Base-by-base conservation (phyloP, 1,140 invertebrate genomes). In the Anastatus disparis region DNA sequence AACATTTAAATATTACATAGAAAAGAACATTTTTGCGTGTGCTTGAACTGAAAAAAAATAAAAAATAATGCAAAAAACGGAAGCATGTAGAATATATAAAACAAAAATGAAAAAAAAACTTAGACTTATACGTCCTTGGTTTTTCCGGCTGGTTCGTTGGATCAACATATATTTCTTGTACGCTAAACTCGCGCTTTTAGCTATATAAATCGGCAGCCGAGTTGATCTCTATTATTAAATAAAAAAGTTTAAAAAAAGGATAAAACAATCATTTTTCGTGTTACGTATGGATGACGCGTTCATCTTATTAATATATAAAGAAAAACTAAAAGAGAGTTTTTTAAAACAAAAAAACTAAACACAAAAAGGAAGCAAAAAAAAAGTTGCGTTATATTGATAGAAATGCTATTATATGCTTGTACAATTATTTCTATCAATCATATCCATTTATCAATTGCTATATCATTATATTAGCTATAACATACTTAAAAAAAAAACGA, bases 111-210 rank as follows among this genome's bases (percentile, higher is more conserved):
- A n/a, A 35, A 35, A 6, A 10, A 35, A 26, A 52, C 9, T 12
- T 56, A 40, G 55, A 26, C 12, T 42, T 38, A n/a, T 12, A 26
- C 35, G 20, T 48, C 44, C 22, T 65, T 40, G 29, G 35, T 67
- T 76, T n/a, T 66, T 72, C 77, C 73, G 76, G 78, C 79, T 81
- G 79, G 77, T 81, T 81, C 78, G 75, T 81, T 80, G 79, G 79
- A 81, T 81, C 79, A 81, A 81, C 62, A 73, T 61, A n/a, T n/a
- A 71, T 59, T 59, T 72, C 55, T 64, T 70, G 46, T 65, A 53
- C 64, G 68, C 58, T 59, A n/a, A n/a, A 58, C 31, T 65, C 61
- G 58, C 42, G 40, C 58, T 65, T 44, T 40, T 67, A 22, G 59
- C 27, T 62, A 1, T n/a, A n/a, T n/a, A n/a, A n/a, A 27, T 2